phyloP scores from a whole-genome alignment of 2,113 vertebrate species.

The Hippoglossus stenolepis region DNA sequence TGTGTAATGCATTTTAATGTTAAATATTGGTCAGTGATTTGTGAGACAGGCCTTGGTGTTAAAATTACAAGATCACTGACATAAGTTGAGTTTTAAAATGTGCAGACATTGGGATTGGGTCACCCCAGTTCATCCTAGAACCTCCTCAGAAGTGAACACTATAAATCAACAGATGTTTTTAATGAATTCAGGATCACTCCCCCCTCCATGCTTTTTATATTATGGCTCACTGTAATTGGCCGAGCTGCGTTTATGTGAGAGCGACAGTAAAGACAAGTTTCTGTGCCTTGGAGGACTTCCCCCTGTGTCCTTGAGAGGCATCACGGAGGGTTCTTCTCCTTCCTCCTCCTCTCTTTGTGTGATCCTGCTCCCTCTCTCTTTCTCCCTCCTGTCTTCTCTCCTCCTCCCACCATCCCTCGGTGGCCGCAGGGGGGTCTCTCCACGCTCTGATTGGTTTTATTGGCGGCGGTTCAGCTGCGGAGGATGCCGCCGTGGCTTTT shows the following conservation, averaged over 20 bases:
- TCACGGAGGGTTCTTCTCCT: constrained; percentile 16
- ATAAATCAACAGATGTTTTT: neutral
- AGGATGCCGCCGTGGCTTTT: constrained; percentile 60
- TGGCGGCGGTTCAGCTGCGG: constrained; percentile 66
- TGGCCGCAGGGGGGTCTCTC: constrained; percentile 49
- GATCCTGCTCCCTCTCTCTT: constrained; percentile 7
- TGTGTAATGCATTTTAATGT: no score
- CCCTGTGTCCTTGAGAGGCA: constrained; percentile 47
- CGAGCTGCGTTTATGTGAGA: neutral
- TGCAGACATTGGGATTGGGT: neutral
- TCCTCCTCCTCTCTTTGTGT: constrained; percentile 7
- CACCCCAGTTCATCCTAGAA: neutral
- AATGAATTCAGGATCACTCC: neutral
- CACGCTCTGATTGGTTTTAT: constrained; percentile 75
- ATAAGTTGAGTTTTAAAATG: neutral
- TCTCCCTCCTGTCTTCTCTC: constrained; percentile 32
- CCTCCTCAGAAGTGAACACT: neutral
- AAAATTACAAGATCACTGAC: no score
- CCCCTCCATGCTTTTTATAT: neutral
- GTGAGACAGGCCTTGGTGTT: no score
- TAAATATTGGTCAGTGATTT: no score
- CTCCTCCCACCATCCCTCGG: constrained; percentile 32
- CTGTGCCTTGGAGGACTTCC: constrained; percentile 23
- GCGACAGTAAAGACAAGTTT: neutral
- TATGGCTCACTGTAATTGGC: neutral